Conservation (phyloP, 2,888 invertebrate genomes). For the Dryomyza anilis region DNA sequence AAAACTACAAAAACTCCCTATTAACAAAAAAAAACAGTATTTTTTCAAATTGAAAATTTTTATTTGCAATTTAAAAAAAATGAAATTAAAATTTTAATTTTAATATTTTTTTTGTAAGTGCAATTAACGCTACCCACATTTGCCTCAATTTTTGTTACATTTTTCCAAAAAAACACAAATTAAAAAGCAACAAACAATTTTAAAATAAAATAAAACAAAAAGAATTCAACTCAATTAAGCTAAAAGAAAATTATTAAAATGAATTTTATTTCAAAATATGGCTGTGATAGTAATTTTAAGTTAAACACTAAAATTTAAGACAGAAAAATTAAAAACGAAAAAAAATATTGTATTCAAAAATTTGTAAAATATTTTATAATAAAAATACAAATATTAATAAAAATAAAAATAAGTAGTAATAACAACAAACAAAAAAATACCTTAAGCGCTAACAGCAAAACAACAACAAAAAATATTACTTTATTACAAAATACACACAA, state of each 20-base stretch:
- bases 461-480: slow-evolving; percentile 7
- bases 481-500: too few species aligned
- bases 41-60: slow-evolving; percentile 23
- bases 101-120: slow-evolving; percentile 35
- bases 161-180: slow-evolving; percentile 34
- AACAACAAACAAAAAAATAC: background rate
- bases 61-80: slow-evolving; percentile 27
- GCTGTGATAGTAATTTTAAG: slow-evolving; percentile 53
- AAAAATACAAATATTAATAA: background rate
- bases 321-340: background rate
- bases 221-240: slow-evolving; percentile 26
- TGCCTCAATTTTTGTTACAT: slow-evolving; percentile 29
- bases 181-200: too few species aligned
- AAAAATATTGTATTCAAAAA: slow-evolving; percentile 4
- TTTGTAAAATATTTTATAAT: slow-evolving; percentile 20
- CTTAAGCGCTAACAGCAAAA: too few species aligned
- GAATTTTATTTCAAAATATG: slow-evolving; percentile 48
- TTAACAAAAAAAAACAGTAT: slow-evolving; percentile 1
- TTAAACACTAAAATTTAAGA: slow-evolving; percentile 11
- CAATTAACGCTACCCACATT: slow-evolving; percentile 33
- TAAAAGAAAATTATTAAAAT: slow-evolving; percentile 35
- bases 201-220: slow-evolving; percentile 27
- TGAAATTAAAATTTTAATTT: slow-evolving; percentile 36
- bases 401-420: slow-evolving; percentile 1
- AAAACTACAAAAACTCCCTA: slow-evolving; percentile 1